Percentiles rank a stretch among this genome's conserved stretches.
phyloP scores from a whole-genome alignment of 2,888 invertebrate species.

The Cheilosia vernalis region DNA sequence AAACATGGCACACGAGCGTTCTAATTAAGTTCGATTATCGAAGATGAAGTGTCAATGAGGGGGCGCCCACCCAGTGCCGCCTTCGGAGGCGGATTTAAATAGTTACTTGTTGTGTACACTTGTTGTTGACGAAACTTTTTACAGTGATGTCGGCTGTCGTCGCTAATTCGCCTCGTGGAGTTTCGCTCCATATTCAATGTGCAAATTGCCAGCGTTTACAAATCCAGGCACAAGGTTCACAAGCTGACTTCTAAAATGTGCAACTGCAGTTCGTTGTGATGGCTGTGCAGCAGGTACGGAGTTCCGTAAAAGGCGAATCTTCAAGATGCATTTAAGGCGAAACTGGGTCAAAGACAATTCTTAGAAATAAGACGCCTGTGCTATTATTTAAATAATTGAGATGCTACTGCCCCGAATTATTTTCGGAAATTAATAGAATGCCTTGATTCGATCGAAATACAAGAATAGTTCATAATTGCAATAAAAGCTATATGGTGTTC shows the following conservation, averaged over 20 bases:
- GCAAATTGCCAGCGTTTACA: constrained; percentile 9
- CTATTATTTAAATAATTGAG: background rate
- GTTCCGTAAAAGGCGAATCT: background rate
- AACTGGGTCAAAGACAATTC: constrained; percentile 11
- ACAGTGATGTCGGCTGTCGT: background rate
- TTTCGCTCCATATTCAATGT: constrained; percentile 25
- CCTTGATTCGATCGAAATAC: too few species aligned
- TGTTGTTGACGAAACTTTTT: constrained; percentile 17
- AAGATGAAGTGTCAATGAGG: constrained; percentile 32
- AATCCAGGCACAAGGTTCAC: background rate
- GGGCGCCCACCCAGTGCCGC: constrained; percentile 35
- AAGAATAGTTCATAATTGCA: too few species aligned
- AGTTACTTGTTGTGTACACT: constrained; percentile 15
- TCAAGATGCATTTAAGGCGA: background rate
- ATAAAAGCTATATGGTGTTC: too few species aligned
- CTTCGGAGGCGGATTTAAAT: background rate
- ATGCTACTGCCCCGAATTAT: too few species aligned
- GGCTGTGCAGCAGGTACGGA: background rate
- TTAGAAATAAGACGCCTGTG: background rate
- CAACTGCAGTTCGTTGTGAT: background rate
- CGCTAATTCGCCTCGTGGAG: constrained; percentile 25
- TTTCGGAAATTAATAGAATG: too few species aligned
- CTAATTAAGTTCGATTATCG: constrained; percentile 50
- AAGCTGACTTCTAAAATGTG: background rate
- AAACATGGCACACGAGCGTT: constrained; percentile 27